Base-by-base conservation (phyloP, 1,140 invertebrate genomes). In the Odontomachus brunneus region DNA sequence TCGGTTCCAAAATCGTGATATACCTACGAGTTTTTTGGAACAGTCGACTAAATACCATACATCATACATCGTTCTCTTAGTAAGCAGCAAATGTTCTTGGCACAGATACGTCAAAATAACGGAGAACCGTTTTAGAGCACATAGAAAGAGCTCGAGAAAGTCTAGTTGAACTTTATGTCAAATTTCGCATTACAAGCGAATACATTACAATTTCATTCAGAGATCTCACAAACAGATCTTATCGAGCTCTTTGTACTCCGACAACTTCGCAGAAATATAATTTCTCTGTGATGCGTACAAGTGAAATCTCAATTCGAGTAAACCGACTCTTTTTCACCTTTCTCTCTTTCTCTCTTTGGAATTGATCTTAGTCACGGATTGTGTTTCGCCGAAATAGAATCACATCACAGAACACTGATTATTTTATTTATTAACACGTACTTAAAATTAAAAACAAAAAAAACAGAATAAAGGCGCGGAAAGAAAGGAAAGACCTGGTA, bases 51-150 rank as follows among this genome's bases (percentile, higher is more conserved):
- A 83, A 82, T 81, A 82, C 17, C 49, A 53, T 51, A 66, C 38
- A 7, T 69, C 38, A 60, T 44, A 22, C 44, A 74, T 51, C 26
- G 19, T 83, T 60, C 44, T 57, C 44, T 82, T 82, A 82, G 60
- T 73, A 82, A 82, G 62, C 78, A 19, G 59, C 48, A 74, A 84
- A 71, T 65, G 14, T 85, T 84, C 84, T 85, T 85, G 84, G 84
- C 84, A 85, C 84, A 85, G 62, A 62, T 85, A 83, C 26, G 44
- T 82, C 44, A 60, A 73, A 59, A 48, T 74, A 74, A 62, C 57
- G 69, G 69, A 74, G 44, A 74, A 80, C 33, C 51, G 24, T 80
- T 71, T 80, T 33, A 55, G 51, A 19, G 33, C 22, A 69, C 26
- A 63, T 33, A 63, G 44, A 22, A 80, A 71, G 51, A 78, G 75